Base-by-base conservation (phyloP, 2,888 invertebrate species). In the Scaptomyza reducta region DNA sequence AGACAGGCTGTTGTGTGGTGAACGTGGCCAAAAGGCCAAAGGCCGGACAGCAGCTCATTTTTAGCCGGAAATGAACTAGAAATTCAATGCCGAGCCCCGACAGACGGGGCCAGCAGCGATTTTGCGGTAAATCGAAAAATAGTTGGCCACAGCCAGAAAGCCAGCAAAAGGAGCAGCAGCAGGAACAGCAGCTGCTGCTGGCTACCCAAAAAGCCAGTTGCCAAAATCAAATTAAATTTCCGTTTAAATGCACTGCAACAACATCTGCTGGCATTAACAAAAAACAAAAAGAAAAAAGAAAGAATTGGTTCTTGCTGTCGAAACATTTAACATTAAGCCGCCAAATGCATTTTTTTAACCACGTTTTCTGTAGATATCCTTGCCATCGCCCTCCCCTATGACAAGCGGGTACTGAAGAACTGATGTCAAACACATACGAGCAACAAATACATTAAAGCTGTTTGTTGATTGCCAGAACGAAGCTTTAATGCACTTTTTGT, bases 1-100 rank as follows among this genome's bases (percentile, higher is more conserved):
- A 55, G 60, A 46, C 49, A 50, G 29, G 50, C 25, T 46, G 63
- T 80, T 68, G 68, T 46, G 63, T 80, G 67, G 68, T 67, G 74
- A 49, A 51, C 38, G 44, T 49, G 49, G 33, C 33, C 6, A 47
- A 47, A 47, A 9, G 35, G 29, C 31, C 31, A n/a, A 9, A 22
- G 42, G 38, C 50, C 74, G 66, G 71, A 60, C 82, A 67, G 74
- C 70, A 81, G 87, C 87, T 81, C 85, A 84, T 87, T 83, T 84
- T 85, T 77, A 73, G 77, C 77, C 77, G 87, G 84, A 84, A 84
- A 87, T 84, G 75, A 84, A 84, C 82, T 76, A 84, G 87, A 84
- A 84, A 84, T 77, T 64, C 54, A 51, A 33, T 49, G 69, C 60
- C 61, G 63, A 77, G 57, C 45, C n/a, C 74, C 75, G 63, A 61